Percentiles rank a stretch among this genome's conserved stretches.
phyloP scores from a whole-genome alignment of 2,113 vertebrate species.

The Gulo gulo region DNA sequence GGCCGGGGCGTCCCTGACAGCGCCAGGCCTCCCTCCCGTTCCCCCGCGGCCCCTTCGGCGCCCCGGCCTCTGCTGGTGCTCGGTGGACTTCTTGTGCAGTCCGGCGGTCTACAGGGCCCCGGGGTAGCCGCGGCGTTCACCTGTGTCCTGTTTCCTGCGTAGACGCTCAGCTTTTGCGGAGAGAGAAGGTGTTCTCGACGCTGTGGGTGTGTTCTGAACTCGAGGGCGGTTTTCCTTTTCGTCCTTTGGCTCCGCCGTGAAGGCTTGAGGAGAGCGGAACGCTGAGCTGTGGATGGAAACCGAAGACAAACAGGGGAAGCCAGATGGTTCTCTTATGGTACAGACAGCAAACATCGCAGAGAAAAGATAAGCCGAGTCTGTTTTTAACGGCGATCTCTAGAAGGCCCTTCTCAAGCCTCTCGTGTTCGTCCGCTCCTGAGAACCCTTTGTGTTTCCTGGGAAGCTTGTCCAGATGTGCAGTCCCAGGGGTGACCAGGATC shows the following conservation, averaged over 20 bases:
- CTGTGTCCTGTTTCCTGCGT: background rate
- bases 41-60: fast-evolving
- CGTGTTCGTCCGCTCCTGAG: background rate
- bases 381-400: no score
- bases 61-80: background rate
- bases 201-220: background rate
- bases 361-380: fast-evolving
- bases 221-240: background rate
- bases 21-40: fast-evolving
- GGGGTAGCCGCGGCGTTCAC: fast-evolving
- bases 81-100: background rate
- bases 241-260: fast-evolving
- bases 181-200: background rate
- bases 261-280: background rate
- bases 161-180: background rate
- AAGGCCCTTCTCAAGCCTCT: no score
- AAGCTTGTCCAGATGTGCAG: background rate
- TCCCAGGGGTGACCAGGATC: background rate
- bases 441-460: background rate
- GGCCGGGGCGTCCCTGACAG: background rate
- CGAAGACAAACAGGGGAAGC: background rate
- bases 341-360: background rate
- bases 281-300: fast-evolving
- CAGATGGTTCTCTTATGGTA: background rate
- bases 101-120: fast-evolving